Base-by-base conservation (phyloP, 2,113 vertebrate species). In the Centrocercus urophasianus region DNA sequence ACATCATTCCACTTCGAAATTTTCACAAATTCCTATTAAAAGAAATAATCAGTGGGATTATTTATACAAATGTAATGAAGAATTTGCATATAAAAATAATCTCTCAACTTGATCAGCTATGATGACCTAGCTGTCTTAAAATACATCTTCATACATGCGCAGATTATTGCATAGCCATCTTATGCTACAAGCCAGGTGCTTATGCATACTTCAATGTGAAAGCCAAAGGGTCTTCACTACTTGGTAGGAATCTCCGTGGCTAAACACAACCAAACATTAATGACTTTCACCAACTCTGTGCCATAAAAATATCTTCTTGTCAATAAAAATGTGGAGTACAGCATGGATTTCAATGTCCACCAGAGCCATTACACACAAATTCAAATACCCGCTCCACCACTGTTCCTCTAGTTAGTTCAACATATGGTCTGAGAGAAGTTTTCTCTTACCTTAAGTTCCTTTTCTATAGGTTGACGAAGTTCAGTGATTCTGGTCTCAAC, bases 1-100 rank as follows among this genome's bases (percentile, higher is more conserved):
- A 99, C 98, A 30, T 99, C 99, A 70, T 99, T 99, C 99, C 99
- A 99, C 90, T 97, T 99, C 5, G 98, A 99, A 97, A 99, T 99
- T 97, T 99, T 99, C 75, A 99, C 98, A 98, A 99, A 99, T 96
- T 99, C 99, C 99, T 99, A 89, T 92, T 32, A 92, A n/a, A 93
- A 88, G 2, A 91, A 93, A 91, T n/a, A 50, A 73, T 34, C 42
- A 63, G 5, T 83, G 11, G 4, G 16, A 66, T 82, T 80, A 63
- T 14, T 76, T 63, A 28, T 1, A 65, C 16, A 87, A 83, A 59
- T 25, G 3, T 28, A 75, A 45, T 30, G 0, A 56, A 67, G 8
- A 25, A 69, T 19, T 77, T 78, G 12, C 30, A 22, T 48, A 80
- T 65, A 30, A 82, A 86, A 81, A 30, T 21, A 1, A 74, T 30